These are phyloP conservation scores for Micromesistius poutassou DNA, from an alignment of 2,797 vertebrate species.

Conservation along the genomic window DNA sequence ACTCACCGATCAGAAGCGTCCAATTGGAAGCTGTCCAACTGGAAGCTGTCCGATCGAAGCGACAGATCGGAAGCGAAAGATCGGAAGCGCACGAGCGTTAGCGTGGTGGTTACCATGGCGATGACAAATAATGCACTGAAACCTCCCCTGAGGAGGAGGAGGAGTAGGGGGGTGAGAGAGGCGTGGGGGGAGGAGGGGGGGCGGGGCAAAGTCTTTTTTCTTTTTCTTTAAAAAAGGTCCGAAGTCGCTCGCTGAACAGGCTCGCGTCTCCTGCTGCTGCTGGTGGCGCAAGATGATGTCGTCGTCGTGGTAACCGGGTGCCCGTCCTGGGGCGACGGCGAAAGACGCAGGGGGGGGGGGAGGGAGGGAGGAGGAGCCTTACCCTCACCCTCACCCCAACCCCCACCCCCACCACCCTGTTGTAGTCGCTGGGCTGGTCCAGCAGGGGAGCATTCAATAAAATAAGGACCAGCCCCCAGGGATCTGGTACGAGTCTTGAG, in stretches of 20 bases:
- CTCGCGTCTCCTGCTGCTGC: constrained; percentile 50
- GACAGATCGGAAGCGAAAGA: too few species aligned
- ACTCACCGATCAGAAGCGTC: too few species aligned
- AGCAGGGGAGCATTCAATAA: not conserved
- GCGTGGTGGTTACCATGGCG: not conserved
- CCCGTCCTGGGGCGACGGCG: constrained; percentile 24
- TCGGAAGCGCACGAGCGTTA: too few species aligned
- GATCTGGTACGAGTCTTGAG: not conserved
- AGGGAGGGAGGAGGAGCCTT: not conserved
- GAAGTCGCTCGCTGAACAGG: not conserved
- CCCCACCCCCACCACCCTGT: not conserved
- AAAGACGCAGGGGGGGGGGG: not conserved
- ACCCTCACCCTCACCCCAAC: too few species aligned
- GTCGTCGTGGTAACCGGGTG: constrained; percentile 40
- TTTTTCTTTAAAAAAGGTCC: not conserved
- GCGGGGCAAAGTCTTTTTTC: not conserved
- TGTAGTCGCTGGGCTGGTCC: not conserved
- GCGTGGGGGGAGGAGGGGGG: not conserved
- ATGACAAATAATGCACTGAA: constrained; percentile 17
- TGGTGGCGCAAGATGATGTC: constrained; percentile 42
- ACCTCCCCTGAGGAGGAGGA: not conserved
- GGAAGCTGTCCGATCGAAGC: too few species aligned
- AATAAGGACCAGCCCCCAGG: not conserved
- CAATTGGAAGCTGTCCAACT: too few species aligned
- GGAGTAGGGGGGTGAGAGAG: not conserved